Evolutionary conservation across 2,113 vertebrate genomes (phyloP), one percentile per base, ranked within the genome.

Genomic region (Thalassarche chlororhynchos): DNA sequence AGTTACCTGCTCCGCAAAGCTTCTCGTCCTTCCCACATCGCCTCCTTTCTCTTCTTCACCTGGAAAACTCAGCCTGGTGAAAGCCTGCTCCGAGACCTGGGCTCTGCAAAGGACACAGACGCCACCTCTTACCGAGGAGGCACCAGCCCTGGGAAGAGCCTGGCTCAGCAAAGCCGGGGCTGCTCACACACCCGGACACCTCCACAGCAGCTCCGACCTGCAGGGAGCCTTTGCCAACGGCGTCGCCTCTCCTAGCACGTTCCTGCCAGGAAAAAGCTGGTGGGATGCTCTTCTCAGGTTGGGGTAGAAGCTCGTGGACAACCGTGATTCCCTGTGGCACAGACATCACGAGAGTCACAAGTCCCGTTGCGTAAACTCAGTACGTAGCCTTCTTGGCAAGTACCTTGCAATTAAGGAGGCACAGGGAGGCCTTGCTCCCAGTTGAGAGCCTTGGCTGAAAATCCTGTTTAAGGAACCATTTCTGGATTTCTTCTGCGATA

Each of bases 341-440:
- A 61, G 57, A 17, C 32, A 66, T 19, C 40, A 14, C 5, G 3
- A 23, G 18, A 75, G 32, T 20, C 66, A 23, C 42, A 18, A 69
- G 62, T 25, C 36, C 1, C 4, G 62, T 34, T 72, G 54, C 0
- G 0, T 62, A 64, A 76, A 47, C 26, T 23, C 58, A 14, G 8
- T 15, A 28, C 2, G 2, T 8, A 61, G 60, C 64, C 64, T 61
- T 40, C 68, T 40, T 62, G 72, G 49, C 54, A 64, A 55, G 46
- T 24, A 29, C 32, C 9, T 38, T 52, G 83, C 28, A 42, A 10
- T 47, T 52, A 47, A 57, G 68, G 46, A 89, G 62, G 52, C 20
- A 60, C n/a, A 28, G 61, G 57, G 65, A 86, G 44, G 51, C 72
- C 64, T 66, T 57, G 32, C 51, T 89, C 13, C 28, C 58, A n/a